These are phyloP conservation scores for Cephus spinipes DNA, from an alignment of 2,888 invertebrate species.

Conservation along the genomic window DNA sequence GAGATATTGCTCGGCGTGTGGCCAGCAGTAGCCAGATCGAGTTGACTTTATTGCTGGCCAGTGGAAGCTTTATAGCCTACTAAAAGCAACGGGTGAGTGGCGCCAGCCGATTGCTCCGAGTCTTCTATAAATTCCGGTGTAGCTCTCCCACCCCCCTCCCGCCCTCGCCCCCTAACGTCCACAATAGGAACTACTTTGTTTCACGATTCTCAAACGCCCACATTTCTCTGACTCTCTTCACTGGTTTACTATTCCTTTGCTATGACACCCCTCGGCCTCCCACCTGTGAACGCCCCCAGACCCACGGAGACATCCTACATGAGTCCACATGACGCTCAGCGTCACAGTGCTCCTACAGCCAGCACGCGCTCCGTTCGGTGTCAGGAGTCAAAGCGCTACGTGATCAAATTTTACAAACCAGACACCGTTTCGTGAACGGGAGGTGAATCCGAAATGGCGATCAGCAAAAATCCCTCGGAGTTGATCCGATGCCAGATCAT, in stretches of 20 bases:
- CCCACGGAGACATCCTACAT: neutral
- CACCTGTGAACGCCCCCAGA: neutral
- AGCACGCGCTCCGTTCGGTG: conserved; percentile 58
- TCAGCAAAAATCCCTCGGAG: neutral
- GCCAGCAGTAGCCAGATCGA: neutral
- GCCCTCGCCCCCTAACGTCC: neutral
- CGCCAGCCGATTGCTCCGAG: neutral
- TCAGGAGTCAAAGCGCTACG: conserved; percentile 55
- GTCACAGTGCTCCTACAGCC: conserved; percentile 40
- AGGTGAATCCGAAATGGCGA: conserved; percentile 41
- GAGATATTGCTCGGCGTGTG: conserved; percentile 4
- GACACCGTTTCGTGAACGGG: conserved; percentile 50
- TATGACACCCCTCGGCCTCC: neutral
- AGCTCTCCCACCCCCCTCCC: neutral
- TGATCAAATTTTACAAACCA: conserved; percentile 55
- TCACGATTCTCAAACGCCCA: conserved; percentile 41
- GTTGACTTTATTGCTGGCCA: neutral
- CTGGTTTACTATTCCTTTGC: neutral
- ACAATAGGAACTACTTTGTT: conserved; percentile 29
- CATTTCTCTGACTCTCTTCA: conserved; percentile 16
- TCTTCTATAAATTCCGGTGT: conserved; percentile 5
- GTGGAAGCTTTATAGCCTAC: conserved; percentile 2
- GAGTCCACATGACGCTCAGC: neutral
- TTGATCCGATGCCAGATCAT: neutral
- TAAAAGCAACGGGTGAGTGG: conserved; percentile 3